Conservation (phyloP, 2,888 invertebrate genomes). For the Callimorpha dominula region DNA sequence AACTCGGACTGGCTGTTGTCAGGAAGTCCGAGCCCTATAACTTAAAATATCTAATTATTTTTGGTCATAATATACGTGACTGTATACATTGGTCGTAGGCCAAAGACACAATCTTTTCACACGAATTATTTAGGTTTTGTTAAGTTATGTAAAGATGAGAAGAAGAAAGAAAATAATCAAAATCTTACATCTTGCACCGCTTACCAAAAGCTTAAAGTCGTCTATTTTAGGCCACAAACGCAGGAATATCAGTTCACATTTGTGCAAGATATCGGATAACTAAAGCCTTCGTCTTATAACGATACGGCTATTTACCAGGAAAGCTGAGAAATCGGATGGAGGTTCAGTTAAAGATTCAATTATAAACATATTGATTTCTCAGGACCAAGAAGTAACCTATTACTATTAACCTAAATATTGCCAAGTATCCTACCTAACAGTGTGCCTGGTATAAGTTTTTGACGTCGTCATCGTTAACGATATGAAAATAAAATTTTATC, state of each 20-base stretch:
- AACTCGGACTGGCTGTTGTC: no score
- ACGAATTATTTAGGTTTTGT: background rate
- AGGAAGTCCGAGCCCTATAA: no score
- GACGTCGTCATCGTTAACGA: no score
- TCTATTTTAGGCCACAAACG: conserved; percentile 36
- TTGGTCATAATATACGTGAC: no score
- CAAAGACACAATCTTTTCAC: background rate
- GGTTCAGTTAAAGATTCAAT: background rate
- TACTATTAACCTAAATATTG: background rate
- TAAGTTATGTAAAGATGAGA: background rate
- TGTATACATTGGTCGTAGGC: background rate
- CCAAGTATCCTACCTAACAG: background rate
- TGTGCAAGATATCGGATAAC: conserved; percentile 24
- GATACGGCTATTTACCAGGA: background rate
- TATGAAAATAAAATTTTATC: no score
- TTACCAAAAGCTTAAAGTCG: conserved; percentile 4
- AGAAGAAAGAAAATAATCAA: background rate
- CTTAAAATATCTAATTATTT: no score
- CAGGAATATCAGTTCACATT: conserved; percentile 31
- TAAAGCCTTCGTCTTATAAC: background rate
- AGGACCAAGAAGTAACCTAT: no score
- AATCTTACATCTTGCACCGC: conserved; percentile 4
- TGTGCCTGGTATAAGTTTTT: no score
- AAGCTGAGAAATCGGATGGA: background rate
- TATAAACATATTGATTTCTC: background rate